Conservation (phyloP, 2,797 vertebrate genomes). For the Vultur gryphus region DNA sequence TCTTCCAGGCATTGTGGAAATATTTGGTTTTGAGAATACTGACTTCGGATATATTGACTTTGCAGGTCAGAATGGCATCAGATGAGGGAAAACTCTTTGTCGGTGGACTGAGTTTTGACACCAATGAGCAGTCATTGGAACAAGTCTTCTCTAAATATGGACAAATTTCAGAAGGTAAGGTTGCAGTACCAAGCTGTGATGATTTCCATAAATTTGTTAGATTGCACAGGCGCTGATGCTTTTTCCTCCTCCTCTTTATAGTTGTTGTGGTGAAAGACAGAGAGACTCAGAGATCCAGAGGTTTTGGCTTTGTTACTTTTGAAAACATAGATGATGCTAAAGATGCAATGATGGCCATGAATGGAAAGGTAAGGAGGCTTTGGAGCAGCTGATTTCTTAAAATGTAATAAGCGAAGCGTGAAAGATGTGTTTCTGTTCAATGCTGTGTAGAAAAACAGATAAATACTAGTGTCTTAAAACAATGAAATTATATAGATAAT, state of each 20-base stretch:
- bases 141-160: conserved; percentile 94
- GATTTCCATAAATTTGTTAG: accelerated
- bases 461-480: accelerated
- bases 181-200: accelerated
- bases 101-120: conserved; percentile 93
- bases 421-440: accelerated
- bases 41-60: background rate
- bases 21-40: background rate
- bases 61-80: conserved; percentile 77
- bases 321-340: conserved; percentile 92
- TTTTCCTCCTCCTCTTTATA: background rate
- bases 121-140: conserved; percentile 88
- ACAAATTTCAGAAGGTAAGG: conserved; percentile 86
- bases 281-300: conserved; percentile 90
- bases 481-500: accelerated
- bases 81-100: conserved; percentile 96
- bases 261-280: conserved; percentile 95
- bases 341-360: conserved; percentile 92
- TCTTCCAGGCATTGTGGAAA: accelerated
- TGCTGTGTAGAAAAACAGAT: accelerated
- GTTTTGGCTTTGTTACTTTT: conserved; percentile 94
- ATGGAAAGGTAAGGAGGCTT: conserved; percentile 84
- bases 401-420: accelerated
- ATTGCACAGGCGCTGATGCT: accelerated
- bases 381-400: accelerated